Evolutionary conservation across 53 echinoderm and acorn worm genomes (phyloP).

Genomic region (Stichopus horrens): DNA sequence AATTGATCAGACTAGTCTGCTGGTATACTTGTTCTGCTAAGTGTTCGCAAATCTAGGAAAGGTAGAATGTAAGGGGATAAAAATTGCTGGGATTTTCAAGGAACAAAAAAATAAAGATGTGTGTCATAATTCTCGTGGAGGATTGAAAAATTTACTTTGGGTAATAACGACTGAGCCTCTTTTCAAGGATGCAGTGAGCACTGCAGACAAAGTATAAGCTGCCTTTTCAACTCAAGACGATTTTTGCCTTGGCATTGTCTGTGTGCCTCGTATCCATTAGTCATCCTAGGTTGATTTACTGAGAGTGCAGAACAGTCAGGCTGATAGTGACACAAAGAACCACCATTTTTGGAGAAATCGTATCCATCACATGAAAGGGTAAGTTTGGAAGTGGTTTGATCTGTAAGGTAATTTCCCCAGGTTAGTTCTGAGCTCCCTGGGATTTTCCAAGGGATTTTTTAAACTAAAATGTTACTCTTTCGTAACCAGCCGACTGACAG

Average conservation of each 20-base stretch:
- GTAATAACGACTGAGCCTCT: too few species aligned
- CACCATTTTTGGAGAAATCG: neutral
- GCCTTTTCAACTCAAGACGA: neutral
- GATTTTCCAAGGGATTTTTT: slow-evolving; percentile 17
- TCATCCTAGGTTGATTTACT: neutral
- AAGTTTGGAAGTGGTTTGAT: slow-evolving; percentile 6
- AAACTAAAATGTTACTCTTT: neutral
- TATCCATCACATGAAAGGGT: neutral
- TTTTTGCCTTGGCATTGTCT: neutral
- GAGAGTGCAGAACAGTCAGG: neutral
- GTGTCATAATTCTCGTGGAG: too few species aligned
- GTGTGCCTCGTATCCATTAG: neutral
- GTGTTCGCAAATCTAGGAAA: too few species aligned
- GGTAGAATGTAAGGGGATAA: too few species aligned
- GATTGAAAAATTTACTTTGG: too few species aligned
- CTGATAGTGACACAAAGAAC: neutral
- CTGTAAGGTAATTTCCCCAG: slow-evolving; percentile 40
- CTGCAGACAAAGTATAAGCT: neutral
- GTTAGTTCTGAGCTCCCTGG: neutral
- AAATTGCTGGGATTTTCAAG: too few species aligned
- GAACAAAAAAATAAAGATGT: too few species aligned
- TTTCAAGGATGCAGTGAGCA: neutral
- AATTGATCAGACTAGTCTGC: too few species aligned
- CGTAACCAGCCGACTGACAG: slow-evolving; percentile 11
- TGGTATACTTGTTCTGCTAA: too few species aligned